Evolutionary conservation across 2,113 vertebrate genomes (phyloP), one percentile per base, ranked within the genome.

Genomic region (Ivindomyrus marchei): DNA sequence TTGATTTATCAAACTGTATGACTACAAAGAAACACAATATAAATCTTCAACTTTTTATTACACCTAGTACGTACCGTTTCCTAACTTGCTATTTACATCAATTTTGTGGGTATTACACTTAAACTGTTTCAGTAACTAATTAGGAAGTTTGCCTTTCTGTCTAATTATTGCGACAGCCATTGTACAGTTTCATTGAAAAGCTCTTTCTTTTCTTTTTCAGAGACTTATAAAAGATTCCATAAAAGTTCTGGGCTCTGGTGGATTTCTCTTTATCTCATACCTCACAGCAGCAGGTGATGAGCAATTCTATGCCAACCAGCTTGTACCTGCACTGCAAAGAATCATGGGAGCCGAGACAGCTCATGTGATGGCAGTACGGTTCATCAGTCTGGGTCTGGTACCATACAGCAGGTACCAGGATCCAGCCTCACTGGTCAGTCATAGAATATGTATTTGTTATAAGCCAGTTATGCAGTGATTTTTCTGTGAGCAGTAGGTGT

Each of bases 241-340:
- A 31, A 92, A 94, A 90, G 89, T 96, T 90, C 92, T 95, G 49
- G 93, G 97, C 21, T 95, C 96, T 0, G 97, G 97, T 39, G 94
- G 96, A 85, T 89, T 96, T 70, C 91, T 98, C 85, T 97, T 97
- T 31, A 90, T 95, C 49, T 96, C 97, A 36, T 97, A 96, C 92
- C 95, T 98, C 92, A 96, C 96, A 0, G 95, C 90, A 1, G 90
- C 91, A 0, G 97, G 97, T 85, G 97, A 98, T 91, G 97, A 97
- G 89, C 93, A 47, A 89, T 98, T 98, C 94, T 98, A 98, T 5
- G 92, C 96, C 15, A 93, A 94, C n/a, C 93, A 94, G n/a, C 92
- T 98, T 90, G 97, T 98, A 96, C 97, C 97, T 0, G 66, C 94
- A 15, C 92, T 97, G 92, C 97, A 97, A 92, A 92, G 93, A 88